Base-by-base conservation (phyloP, 1,140 invertebrate species). In the Coenobita brevimanus region DNA sequence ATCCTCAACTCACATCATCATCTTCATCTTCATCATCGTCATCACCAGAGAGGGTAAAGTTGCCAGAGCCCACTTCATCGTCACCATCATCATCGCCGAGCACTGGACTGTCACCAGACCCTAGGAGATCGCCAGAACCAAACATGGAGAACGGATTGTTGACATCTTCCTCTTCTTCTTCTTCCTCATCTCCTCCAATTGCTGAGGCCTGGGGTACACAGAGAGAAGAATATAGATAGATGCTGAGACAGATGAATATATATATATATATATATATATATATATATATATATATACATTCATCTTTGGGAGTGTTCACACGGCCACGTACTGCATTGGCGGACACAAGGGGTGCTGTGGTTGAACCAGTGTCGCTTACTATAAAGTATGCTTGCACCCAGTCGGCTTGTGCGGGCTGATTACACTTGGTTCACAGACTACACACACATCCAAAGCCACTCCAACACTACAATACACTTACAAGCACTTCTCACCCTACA, bases 1-100 rank as follows among this genome's bases (percentile, higher is more conserved):
- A n/a, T n/a, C n/a, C n/a, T n/a, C n/a, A n/a, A n/a, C n/a, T n/a
- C n/a, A n/a, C n/a, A n/a, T n/a, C n/a, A n/a, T n/a, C n/a, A n/a
- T n/a, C 94, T 41, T 95, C 95, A 8, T 95, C 95, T 27, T 93
- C 94, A 27, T 93, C 94, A 50, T 95, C 95, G 3, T 93, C 93
- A 33, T 96, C 96, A 50, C 94, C 95, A 67, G 94, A 95, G 30
- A 97, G 92, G 4, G 96, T 96, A 27, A 96, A 88, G 78, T 89
- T 89, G 10, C 64, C 88, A 43, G 85, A 84, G 46, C 84, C 89
- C 24, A 89, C 46, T 67, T 69, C 90, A 21, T 80, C 89, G 4
- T 80, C 89, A 3, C 30, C 89, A 15, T 43, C 86, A 36, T 82
- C 91, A 21, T 90, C 91, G 30, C 90, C 91, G 36, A 89, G 71